phyloP scores from a whole-genome alignment of 2,113 vertebrate species.

The Centropus bengalensis region DNA sequence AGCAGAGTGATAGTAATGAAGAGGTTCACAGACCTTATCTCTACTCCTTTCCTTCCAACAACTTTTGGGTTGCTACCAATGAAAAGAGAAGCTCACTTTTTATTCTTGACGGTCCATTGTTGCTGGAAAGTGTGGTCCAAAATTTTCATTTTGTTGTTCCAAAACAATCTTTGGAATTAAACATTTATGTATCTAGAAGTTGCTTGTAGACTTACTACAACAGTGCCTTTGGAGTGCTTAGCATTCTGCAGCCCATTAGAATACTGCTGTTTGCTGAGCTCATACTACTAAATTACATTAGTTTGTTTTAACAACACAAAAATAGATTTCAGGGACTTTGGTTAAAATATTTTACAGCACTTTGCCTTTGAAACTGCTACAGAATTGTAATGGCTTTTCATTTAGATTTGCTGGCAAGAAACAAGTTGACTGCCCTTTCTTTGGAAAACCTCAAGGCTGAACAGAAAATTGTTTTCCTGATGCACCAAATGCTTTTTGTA shows the following conservation, averaged over 20 bases:
- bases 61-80: background rate
- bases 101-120: background rate
- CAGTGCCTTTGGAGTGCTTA: background rate
- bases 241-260: background rate
- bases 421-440: constrained; percentile 21
- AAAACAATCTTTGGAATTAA: background rate
- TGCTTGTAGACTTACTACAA: background rate
- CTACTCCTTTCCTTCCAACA: background rate
- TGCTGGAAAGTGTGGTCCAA: background rate
- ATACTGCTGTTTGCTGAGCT: background rate
- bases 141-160: background rate
- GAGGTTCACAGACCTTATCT: background rate
- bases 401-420: constrained; percentile 36
- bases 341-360: constrained; percentile 18
- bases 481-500: background rate
- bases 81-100: background rate
- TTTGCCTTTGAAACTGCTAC: constrained; percentile 38
- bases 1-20: background rate
- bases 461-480: constrained; percentile 50
- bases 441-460: constrained; percentile 24
- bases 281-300: background rate
- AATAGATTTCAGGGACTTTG: constrained; percentile 36
- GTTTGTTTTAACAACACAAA: background rate
- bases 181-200: background rate
- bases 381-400: constrained; percentile 44